Percentiles rank a stretch among this genome's conserved stretches.
phyloP scores from a whole-genome alignment of 2,113 vertebrate genomes.

The Picathartes gymnocephalus region DNA sequence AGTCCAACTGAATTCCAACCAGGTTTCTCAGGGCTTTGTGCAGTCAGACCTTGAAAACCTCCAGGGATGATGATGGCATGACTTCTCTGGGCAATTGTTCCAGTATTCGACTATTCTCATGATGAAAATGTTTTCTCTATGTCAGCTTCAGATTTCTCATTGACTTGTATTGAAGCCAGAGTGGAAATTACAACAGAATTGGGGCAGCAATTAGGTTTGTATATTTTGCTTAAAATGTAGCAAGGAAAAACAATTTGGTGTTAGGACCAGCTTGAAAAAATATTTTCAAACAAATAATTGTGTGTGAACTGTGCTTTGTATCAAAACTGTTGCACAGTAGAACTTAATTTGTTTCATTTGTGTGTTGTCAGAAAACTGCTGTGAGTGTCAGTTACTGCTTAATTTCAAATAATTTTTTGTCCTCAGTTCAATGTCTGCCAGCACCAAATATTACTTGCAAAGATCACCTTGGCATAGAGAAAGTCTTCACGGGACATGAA shows the following conservation, averaged over 20 bases:
- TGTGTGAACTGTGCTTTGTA: neutral
- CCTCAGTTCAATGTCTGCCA: constrained; percentile 87
- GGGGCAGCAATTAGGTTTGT: neutral
- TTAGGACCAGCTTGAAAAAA: neutral
- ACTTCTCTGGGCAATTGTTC: neutral
- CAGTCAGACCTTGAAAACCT: neutral
- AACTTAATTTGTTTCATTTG: neutral
- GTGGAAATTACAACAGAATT: neutral
- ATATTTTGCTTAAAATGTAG: neutral
- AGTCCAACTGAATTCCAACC: neutral
- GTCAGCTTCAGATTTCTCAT: neutral
- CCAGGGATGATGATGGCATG: neutral
- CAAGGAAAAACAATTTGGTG: neutral
- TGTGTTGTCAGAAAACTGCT: neutral
- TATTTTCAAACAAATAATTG: neutral
- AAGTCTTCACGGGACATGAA: constrained; percentile 84
- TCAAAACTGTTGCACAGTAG: neutral
- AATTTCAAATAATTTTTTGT: neutral
- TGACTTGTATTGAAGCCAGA: neutral
- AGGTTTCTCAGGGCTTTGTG: neutral
- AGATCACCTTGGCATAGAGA: constrained; percentile 81
- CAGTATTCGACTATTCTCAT: neutral
- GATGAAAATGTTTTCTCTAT: neutral
- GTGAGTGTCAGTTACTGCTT: neutral
- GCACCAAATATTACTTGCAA: constrained; percentile 91